Percentiles rank a stretch among this genome's conserved stretches.
These are phyloP conservation scores for Ennomos fuscantarius DNA, from an alignment of 2,888 invertebrate species.

Conservation along the genomic window DNA sequence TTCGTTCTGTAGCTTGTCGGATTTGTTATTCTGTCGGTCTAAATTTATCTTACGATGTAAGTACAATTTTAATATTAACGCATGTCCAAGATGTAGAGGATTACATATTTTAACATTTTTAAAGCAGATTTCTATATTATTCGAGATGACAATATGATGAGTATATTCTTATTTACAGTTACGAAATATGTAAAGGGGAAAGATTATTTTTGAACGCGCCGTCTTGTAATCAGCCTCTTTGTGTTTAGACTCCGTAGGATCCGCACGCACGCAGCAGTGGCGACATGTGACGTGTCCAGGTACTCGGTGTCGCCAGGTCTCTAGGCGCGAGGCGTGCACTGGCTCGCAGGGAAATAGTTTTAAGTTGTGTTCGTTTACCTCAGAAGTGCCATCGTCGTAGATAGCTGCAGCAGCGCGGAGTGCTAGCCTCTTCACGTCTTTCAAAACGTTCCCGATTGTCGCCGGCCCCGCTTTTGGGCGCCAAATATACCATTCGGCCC, in stretches of 20 bases:
- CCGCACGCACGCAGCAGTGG: slow-evolving; percentile 1
- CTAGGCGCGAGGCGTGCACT: slow-evolving; percentile 41
- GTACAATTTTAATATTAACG: slow-evolving; percentile 77
- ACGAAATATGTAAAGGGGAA: slow-evolving; percentile 49
- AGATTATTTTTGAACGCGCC: slow-evolving; percentile 52
- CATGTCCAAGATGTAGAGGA: slow-evolving; percentile 77
- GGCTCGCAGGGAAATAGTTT: slow-evolving; percentile 55
- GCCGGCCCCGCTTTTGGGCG: slow-evolving; percentile 30
- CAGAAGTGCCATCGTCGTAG: slow-evolving; percentile 73
- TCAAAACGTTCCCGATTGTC: slow-evolving; percentile 25
- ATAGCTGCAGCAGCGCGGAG: slow-evolving; percentile 24
- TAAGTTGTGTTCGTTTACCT: slow-evolving; percentile 76
- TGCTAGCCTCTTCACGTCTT: slow-evolving; percentile 21
- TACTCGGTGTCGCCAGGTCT: slow-evolving; percentile 53
- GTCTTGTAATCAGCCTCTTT: slow-evolving; percentile 35
- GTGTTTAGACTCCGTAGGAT: slow-evolving; percentile 46
- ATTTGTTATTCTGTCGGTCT: slow-evolving; percentile 71
- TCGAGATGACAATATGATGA: slow-evolving; percentile 78
- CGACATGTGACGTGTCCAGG: slow-evolving; percentile 63
- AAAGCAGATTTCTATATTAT: slow-evolving; percentile 80
- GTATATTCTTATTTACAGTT: slow-evolving; percentile 81
- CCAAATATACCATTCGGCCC: slow-evolving; percentile 30
- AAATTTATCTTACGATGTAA: slow-evolving; percentile 73
- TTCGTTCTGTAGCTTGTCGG: slow-evolving; percentile 58
- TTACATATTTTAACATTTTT: slow-evolving; percentile 77